Percentiles rank a stretch among this genome's conserved stretches.
Conservation (phyloP, 2,888 invertebrate species). For the Antheraea yamamai region DNA sequence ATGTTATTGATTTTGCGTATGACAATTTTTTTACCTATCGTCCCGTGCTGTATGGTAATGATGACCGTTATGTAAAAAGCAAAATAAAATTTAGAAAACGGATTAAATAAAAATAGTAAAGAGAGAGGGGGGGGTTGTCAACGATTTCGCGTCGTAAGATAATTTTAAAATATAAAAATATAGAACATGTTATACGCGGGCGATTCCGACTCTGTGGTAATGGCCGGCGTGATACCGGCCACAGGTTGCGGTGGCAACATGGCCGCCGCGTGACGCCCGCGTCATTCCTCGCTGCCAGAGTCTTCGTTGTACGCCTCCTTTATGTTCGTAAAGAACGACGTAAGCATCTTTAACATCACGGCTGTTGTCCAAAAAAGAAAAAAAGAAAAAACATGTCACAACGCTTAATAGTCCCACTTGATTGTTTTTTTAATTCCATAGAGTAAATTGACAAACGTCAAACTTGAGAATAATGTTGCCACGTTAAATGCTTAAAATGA, state of each 20-base stretch:
- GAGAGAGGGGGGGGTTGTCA: not conserved
- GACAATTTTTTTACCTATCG: too few relatives aligned
- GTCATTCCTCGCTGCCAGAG: slow-evolving; percentile 78
- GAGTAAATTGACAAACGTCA: too few relatives aligned
- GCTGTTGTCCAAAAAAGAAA: slow-evolving; percentile 62
- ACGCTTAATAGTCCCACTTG: not conserved
- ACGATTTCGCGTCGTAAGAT: slow-evolving; percentile 30
- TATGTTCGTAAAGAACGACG: slow-evolving; percentile 87
- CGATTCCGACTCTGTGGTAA: slow-evolving; percentile 34
- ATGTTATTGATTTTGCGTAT: too few relatives aligned
- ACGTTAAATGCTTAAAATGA: too few relatives aligned
- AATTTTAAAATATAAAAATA: slow-evolving; percentile 40
- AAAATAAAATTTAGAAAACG: not conserved
- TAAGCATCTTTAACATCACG: slow-evolving; percentile 87
- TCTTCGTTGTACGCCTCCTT: slow-evolving; percentile 86
- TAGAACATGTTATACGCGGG: slow-evolving; percentile 45
- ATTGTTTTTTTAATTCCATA: not conserved
- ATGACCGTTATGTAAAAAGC: too few relatives aligned
- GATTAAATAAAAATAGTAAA: not conserved
- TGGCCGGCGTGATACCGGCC: slow-evolving; percentile 35
- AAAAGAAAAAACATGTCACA: not conserved
- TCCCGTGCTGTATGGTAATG: too few relatives aligned
- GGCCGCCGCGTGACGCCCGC: slow-evolving; percentile 43
- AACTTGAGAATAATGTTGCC: too few relatives aligned
- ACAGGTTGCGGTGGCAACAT: slow-evolving; percentile 41